These are phyloP conservation scores for Poicephalus gulielmi DNA, from an alignment of 2,113 vertebrate species.

Conservation along the genomic window DNA sequence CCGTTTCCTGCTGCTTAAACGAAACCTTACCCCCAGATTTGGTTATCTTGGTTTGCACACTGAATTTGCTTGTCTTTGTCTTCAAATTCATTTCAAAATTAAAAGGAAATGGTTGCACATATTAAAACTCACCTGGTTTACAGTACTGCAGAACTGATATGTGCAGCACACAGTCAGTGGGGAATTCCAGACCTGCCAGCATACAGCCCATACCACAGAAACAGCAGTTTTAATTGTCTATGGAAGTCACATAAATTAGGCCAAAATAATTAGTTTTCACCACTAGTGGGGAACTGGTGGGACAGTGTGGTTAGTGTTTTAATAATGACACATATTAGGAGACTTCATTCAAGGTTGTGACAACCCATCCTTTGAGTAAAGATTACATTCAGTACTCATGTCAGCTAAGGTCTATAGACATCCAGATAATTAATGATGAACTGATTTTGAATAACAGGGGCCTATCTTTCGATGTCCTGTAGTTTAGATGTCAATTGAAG, in stretches of 20 bases:
- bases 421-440: background rate
- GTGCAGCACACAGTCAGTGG: background rate
- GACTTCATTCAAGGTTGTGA: background rate
- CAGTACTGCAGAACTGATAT: background rate
- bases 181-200: background rate
- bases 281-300: background rate
- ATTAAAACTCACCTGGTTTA: constrained; percentile 2
- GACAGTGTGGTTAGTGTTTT: background rate
- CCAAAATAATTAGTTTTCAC: background rate
- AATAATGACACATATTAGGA: background rate
- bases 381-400: background rate
- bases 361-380: background rate
- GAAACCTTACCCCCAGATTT: background rate
- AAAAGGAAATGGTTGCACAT: background rate
- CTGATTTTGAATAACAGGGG: background rate
- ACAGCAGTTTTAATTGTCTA: background rate
- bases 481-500: background rate
- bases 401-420: background rate
- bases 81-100: background rate
- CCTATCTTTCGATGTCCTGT: background rate
- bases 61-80: background rate
- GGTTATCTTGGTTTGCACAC: background rate
- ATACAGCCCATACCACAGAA: background rate
- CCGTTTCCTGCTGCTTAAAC: background rate
- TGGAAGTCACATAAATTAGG: background rate